A percentile compares a stretch with the other conserved stretches of the same genome.
Evolutionary conservation across 2,888 invertebrate species (phyloP).

Genomic region (Platerodrilus igneus): DNA sequence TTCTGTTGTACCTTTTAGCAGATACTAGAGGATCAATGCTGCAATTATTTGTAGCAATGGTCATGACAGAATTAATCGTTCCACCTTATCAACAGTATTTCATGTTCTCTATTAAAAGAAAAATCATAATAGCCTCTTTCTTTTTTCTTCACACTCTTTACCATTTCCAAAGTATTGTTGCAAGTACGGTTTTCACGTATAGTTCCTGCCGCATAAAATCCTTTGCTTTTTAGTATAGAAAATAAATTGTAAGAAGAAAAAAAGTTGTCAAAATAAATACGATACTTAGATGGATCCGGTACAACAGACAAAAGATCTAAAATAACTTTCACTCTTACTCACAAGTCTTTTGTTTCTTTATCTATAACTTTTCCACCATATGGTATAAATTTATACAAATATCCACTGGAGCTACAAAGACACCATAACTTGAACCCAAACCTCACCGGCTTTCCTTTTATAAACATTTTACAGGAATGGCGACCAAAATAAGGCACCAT

Average conservation of each 20-base stretch:
- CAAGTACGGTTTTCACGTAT: too few relatives aligned
- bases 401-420: conserved; percentile 28
- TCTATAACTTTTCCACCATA: conserved; percentile 27
- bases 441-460: conserved; percentile 32
- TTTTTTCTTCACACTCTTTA: too few relatives aligned
- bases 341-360: conserved; percentile 9
- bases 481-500: conserved; percentile 30
- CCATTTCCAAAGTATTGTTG: too few relatives aligned
- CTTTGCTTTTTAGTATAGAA: too few relatives aligned
- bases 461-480: conserved; percentile 35
- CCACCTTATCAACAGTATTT: too few relatives aligned
- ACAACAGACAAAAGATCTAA: conserved; percentile 23
- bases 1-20: too few relatives aligned
- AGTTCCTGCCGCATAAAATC: too few relatives aligned
- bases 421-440: conserved; percentile 33
- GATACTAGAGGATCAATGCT: too few relatives aligned
- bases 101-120: too few relatives aligned
- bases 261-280: conserved; percentile 1
- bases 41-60: too few relatives aligned
- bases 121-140: too few relatives aligned
- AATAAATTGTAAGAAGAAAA: conserved; percentile 10
- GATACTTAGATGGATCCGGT: background rate
- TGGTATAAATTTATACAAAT: conserved; percentile 27
- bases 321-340: conserved; percentile 25
- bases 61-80: too few relatives aligned